Percentiles rank a stretch among this genome's conserved stretches.
Conservation (phyloP, 2,113 vertebrate genomes). For the Cettia cetti region DNA sequence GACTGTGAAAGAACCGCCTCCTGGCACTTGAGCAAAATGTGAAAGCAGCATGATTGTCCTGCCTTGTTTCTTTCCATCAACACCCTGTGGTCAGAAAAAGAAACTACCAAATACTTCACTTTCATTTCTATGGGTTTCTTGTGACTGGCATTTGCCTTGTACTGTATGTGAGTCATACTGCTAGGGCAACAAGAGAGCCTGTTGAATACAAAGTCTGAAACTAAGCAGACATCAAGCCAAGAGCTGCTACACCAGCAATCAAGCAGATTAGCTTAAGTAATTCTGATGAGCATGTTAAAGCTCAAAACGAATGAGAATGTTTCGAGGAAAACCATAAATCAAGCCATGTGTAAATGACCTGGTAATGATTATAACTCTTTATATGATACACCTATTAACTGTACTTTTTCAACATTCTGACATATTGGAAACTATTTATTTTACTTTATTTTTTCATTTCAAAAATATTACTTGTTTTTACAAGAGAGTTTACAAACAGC, state of each 20-base stretch:
- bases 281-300: not conserved
- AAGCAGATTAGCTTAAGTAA: slow-evolving; percentile 37
- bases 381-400: not conserved
- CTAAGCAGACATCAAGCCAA: slow-evolving; percentile 25
- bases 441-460: not conserved
- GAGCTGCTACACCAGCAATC: slow-evolving; percentile 22
- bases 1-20: slow-evolving; percentile 37
- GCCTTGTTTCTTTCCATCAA: slow-evolving; percentile 48
- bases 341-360: not conserved
- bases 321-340: not conserved
- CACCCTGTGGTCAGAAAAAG: slow-evolving; percentile 37
- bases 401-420: not conserved
- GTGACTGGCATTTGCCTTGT: slow-evolving; percentile 29
- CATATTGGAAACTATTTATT: not conserved
- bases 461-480: not conserved
- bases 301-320: not conserved
- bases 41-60: slow-evolving; percentile 24
- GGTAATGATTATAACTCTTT: not conserved
- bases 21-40: not conserved
- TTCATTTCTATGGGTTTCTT: slow-evolving; percentile 49
- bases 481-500: not conserved
- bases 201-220: slow-evolving; percentile 43
- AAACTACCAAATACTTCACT: slow-evolving; percentile 22
- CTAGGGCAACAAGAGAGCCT: not conserved
- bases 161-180: not conserved